phyloP scores from a whole-genome alignment of 2,113 vertebrate species.

The Colinus virginianus region DNA sequence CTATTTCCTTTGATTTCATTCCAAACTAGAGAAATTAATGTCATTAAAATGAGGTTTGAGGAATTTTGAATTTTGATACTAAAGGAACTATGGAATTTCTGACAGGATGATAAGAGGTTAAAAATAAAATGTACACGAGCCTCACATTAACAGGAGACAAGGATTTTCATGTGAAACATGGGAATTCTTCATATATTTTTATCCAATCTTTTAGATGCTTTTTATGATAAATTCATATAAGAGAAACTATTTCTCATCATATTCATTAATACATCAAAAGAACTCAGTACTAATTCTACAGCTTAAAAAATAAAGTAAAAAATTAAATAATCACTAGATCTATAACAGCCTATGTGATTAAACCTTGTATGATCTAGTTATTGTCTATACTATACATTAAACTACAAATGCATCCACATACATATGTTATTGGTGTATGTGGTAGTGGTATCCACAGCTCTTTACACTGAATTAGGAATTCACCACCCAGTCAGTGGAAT shows the following conservation, averaged over 20 bases:
- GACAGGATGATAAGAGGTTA: background rate
- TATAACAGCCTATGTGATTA: background rate
- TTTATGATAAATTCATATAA: constrained; percentile 50
- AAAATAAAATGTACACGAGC: background rate
- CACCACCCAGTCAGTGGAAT: background rate
- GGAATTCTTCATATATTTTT: constrained; percentile 50
- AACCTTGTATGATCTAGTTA: background rate
- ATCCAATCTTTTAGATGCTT: constrained; percentile 48
- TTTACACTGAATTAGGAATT: background rate
- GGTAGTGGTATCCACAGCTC: background rate
- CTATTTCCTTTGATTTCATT: constrained; percentile 7
- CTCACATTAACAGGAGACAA: constrained; percentile 27
- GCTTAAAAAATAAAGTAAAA: constrained; percentile 52
- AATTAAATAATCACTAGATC: background rate
- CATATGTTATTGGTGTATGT: background rate
- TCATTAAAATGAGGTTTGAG: background rate
- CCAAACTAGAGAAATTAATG: background rate
- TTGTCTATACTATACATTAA: background rate
- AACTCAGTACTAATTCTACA: constrained; percentile 32
- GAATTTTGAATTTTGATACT: background rate
- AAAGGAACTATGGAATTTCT: background rate
- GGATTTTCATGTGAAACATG: constrained; percentile 32
- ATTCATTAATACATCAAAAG: constrained; percentile 55
- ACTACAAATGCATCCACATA: background rate
- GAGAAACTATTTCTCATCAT: background rate